These are phyloP conservation scores for Cheilosia grossa DNA, from an alignment of 2,888 invertebrate genomes.

Conservation along the genomic window DNA sequence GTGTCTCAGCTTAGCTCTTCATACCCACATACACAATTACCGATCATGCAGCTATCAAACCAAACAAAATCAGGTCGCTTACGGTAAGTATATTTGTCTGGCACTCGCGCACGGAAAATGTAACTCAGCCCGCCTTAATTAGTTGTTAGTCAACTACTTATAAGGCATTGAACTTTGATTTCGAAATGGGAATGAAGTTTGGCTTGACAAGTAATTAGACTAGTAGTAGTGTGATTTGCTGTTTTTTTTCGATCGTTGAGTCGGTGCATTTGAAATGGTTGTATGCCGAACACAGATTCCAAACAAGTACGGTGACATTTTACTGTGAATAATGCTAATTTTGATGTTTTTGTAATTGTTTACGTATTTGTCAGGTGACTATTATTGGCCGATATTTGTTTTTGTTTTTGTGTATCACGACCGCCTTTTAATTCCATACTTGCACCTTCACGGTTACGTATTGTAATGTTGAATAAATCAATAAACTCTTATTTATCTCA, in stretches of 20 bases:
- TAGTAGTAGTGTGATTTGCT: not conserved
- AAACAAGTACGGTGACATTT: too few relatives aligned
- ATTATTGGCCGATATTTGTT: not conserved
- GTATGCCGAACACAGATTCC: not conserved
- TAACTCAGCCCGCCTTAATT: not conserved
- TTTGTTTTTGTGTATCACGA: not conserved
- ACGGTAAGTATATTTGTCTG: slow-evolving; percentile 10
- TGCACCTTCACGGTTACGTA: not conserved
- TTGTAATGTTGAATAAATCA: not conserved
- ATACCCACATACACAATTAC: not conserved
- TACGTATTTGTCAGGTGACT: too few relatives aligned
- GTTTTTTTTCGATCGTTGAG: not conserved
- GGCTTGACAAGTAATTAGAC: slow-evolving; percentile 7
- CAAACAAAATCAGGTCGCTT: slow-evolving; percentile 18
- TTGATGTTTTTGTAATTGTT: too few relatives aligned
- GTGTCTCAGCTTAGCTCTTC: not conserved
- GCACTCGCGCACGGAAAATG: not conserved
- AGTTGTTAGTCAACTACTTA: slow-evolving; percentile 13
- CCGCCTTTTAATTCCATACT: not conserved
- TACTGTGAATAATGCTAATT: too few relatives aligned
- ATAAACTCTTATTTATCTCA: not conserved
- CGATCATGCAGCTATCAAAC: not conserved
- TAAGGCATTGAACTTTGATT: slow-evolving; percentile 21
- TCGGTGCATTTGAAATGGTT: not conserved
- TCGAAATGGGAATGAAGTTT: slow-evolving; percentile 1